Conservation (phyloP, 1,140 invertebrate genomes). For the Meteorus sp. region DNA sequence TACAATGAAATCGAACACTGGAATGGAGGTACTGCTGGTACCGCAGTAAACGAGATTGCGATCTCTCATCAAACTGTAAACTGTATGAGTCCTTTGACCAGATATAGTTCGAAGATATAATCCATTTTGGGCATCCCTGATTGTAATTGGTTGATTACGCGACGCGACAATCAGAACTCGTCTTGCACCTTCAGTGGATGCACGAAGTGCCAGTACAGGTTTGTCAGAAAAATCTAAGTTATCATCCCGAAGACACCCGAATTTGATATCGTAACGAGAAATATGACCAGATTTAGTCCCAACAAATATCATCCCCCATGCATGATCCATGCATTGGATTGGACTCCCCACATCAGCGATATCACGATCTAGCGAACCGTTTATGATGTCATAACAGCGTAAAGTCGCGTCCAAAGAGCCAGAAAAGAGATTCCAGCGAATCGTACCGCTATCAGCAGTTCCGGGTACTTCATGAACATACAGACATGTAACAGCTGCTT, state of each 20-base stretch:
- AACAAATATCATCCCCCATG: conserved; percentile 65
- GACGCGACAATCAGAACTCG: conserved; percentile 69
- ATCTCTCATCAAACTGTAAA: conserved; percentile 68
- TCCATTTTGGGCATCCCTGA: conserved; percentile 68
- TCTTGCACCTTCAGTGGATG: conserved; percentile 67
- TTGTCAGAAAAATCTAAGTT: conserved; percentile 64
- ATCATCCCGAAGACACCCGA: conserved; percentile 60
- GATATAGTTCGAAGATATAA: conserved; percentile 65
- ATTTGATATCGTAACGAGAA: conserved; percentile 64
- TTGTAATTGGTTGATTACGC: conserved; percentile 65
- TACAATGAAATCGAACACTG: conserved; percentile 69
- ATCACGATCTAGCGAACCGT: conserved; percentile 56
- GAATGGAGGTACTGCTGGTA: conserved; percentile 67
- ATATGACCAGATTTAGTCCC: conserved; percentile 66
- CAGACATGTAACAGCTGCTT: conserved; percentile 64
- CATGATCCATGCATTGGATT: conserved; percentile 66
- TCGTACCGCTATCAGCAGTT: conserved; percentile 40
- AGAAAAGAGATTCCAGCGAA: conserved; percentile 59
- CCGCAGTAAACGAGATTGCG: conserved; percentile 69
- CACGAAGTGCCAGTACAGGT: conserved; percentile 67
- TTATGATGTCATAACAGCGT: conserved; percentile 63
- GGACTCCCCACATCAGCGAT: conserved; percentile 61
- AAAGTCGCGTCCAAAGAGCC: conserved; percentile 65
- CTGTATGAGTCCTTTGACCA: conserved; percentile 64
- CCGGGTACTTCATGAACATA: conserved; percentile 46